A percentile compares a stretch with the other conserved stretches of the same genome.
Evolutionary conservation across 2,113 vertebrate species (phyloP).

Genomic region (Gobio gobio): DNA sequence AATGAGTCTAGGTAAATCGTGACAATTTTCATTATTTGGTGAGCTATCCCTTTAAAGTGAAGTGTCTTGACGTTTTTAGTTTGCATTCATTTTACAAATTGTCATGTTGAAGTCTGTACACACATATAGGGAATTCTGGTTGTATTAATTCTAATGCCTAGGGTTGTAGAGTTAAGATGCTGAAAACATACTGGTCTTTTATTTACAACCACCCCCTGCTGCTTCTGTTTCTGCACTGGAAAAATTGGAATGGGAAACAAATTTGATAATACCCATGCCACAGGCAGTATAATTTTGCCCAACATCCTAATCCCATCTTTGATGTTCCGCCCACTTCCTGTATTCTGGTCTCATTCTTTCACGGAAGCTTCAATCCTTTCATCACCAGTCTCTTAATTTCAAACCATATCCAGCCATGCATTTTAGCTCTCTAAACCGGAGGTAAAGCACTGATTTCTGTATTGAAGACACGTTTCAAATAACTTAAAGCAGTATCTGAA

Average conservation of each 20-base stretch:
- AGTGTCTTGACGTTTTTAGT: background rate
- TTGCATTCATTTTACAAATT: background rate
- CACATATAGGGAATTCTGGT: slow-evolving; percentile 18
- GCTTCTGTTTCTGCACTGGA: slow-evolving; percentile 39
- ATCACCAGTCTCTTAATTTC: slow-evolving; percentile 42
- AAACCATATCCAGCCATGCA: slow-evolving; percentile 16
- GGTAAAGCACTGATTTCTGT: background rate
- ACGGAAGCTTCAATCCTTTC: slow-evolving; percentile 23
- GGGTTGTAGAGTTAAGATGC: background rate
- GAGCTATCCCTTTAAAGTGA: background rate
- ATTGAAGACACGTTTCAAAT: background rate
- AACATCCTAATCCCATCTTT: slow-evolving; percentile 68
- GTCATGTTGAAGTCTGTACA: background rate
- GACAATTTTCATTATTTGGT: background rate
- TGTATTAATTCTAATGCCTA: background rate
- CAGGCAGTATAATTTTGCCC: slow-evolving; percentile 52
- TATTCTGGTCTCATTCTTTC: slow-evolving; percentile 51
- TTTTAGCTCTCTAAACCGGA: slow-evolving; percentile 4
- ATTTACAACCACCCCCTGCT: slow-evolving; percentile 17
- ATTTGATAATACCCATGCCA: slow-evolving; percentile 54
- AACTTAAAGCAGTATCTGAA: background rate
- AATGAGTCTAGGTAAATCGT: background rate
- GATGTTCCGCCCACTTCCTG: slow-evolving; percentile 67
- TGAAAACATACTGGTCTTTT: slow-evolving; percentile 5
- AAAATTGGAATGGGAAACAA: slow-evolving; percentile 42